Percentiles rank a stretch among this genome's conserved stretches.
Evolutionary conservation across 2,797 vertebrate species (phyloP).

Genomic region (Adrianichthys oophorus): DNA sequence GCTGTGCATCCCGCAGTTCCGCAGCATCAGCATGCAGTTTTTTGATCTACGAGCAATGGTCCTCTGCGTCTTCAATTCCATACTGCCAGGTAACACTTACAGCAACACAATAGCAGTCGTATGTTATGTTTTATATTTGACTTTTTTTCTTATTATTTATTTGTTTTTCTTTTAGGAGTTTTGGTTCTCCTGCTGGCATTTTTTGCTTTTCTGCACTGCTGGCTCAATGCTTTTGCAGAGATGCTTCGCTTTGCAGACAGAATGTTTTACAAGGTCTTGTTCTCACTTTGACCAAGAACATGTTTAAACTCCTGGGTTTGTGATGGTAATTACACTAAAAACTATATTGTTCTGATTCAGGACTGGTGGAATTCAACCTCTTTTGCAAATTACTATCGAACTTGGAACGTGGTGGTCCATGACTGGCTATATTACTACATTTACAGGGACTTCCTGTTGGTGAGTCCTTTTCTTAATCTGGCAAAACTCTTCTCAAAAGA

Average conservation of each 20-base stretch:
- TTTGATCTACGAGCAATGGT: constrained; percentile 89
- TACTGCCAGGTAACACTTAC: constrained; percentile 85
- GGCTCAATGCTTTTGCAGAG: constrained; percentile 97
- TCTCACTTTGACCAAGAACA: not conserved
- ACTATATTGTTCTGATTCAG: constrained; percentile 57
- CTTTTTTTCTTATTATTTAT: constrained; percentile 8
- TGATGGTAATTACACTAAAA: constrained; percentile 4
- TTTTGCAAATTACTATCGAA: constrained; percentile 95
- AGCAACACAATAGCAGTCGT: not conserved
- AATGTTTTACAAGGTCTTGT: constrained; percentile 94
- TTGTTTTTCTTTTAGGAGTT: constrained; percentile 74
- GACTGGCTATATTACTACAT: constrained; percentile 97
- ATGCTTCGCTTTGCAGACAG: constrained; percentile 94
- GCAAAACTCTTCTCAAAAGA: not conserved
- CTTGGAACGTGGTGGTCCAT: constrained; percentile 96
- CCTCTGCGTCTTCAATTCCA: constrained; percentile 94
- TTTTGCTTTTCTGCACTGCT: constrained; percentile 95
- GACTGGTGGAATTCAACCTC: constrained; percentile 99
- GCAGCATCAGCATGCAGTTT: constrained; percentile 85
- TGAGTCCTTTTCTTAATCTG: constrained; percentile 64
- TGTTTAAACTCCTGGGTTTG: not conserved
- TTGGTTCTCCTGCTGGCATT: constrained; percentile 88
- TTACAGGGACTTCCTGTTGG: constrained; percentile 92
- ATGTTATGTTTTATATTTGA: not conserved
- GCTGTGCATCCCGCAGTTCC: constrained; percentile 91